phyloP scores from a whole-genome alignment of 2,113 vertebrate species.

The Tonatia bakeri region DNA sequence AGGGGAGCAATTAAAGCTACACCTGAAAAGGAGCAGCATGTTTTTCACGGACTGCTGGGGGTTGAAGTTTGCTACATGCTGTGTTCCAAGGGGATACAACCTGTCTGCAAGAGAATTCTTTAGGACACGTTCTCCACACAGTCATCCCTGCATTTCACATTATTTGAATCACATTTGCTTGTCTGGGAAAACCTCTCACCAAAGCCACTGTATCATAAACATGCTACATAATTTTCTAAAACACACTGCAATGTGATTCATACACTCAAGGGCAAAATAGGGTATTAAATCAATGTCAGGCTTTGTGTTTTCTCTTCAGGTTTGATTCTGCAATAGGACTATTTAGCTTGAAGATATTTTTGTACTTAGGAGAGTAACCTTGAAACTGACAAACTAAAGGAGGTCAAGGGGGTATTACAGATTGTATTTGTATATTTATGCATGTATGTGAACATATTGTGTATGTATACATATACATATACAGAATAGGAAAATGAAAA shows the following conservation, averaged over 20 bases:
- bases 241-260: neutral
- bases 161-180: slow-evolving; percentile 24
- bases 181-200: neutral
- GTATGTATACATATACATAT: neutral
- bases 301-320: slow-evolving; percentile 5
- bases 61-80: neutral
- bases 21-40: neutral
- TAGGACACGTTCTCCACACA: neutral
- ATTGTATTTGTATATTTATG: neutral
- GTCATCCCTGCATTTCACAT: neutral
- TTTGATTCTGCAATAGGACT: neutral
- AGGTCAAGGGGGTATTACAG: neutral
- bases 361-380: slow-evolving; percentile 36
- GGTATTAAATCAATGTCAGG: slow-evolving; percentile 45
- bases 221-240: slow-evolving; percentile 10
- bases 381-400: slow-evolving; percentile 43
- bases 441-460: neutral
- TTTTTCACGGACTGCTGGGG: neutral
- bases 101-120: neutral
- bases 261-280: neutral
- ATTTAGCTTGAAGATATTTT: slow-evolving; percentile 54
- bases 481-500: neutral
- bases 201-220: slow-evolving; percentile 46
- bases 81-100: neutral
- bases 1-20: neutral